Base-by-base conservation (phyloP, 2,113 vertebrate species). In the Pachycephala philippinensis region DNA sequence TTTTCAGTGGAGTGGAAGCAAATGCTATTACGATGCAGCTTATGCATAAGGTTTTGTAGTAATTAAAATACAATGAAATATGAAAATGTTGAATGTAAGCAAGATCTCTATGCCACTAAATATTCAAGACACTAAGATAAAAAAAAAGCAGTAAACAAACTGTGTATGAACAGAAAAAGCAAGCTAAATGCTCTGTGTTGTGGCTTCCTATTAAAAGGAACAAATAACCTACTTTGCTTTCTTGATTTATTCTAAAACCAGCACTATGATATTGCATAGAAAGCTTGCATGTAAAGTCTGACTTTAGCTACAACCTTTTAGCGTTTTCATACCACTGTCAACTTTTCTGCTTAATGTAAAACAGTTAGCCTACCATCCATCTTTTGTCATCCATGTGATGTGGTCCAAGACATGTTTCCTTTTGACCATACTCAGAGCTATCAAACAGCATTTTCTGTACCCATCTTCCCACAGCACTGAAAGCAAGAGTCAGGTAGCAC, bases 51-150 rank as follows among this genome's bases (percentile, higher is more conserved):
- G 22, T 56, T 95, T 93, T 84, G 56, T 86, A 49, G 53, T 84
- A 96, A 95, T 88, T 95, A 90, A 97, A 97, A 88, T 77, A 76
- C 31, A 87, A 89, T 84, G 71, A 96, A 96, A 94, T 90, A 60
- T 54, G 53, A 94, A 95, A 96, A 37, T 84, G 33, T 50, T 85
- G 18, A 76, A 69, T 80, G 68, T 37, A 90, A 96, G 70, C 70
- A 56, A 91, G 42, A 56, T 71, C 56, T 60, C 2, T 20, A 44
- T 10, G 15, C 52, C 69, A 82, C 61, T 93, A 91, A 94, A 92
- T 96, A 86, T 64, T 92, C 40, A 60, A 70, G 52, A 60, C 57
- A 81, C 14, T 40, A 53, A 74, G 35, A 75, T 80, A 64, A 78
- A 40, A 83, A 66, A 45, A 78, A 33, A 19, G 3, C 56, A 69